Conservation (phyloP, 1,140 invertebrate genomes). For the Aphaenogaster rudis region DNA sequence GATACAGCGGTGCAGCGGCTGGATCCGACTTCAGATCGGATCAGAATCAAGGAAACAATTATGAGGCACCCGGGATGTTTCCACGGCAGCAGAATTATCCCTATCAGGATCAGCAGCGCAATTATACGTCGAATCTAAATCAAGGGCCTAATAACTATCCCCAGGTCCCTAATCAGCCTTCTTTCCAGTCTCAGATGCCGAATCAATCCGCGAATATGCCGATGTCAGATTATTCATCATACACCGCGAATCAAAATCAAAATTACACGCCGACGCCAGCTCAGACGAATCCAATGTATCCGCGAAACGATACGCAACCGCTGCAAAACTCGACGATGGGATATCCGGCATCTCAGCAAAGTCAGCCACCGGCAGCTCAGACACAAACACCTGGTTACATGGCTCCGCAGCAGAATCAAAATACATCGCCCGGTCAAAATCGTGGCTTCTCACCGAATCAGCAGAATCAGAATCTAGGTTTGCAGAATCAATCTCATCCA, state of each 20-base stretch:
- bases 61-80: slow-evolving; percentile 79
- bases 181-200: slow-evolving; percentile 77
- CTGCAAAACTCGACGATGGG: slow-evolving; percentile 76
- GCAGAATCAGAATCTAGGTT: slow-evolving; percentile 71
- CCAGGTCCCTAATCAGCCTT: slow-evolving; percentile 75
- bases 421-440: slow-evolving; percentile 62
- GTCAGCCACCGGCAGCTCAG: slow-evolving; percentile 70
- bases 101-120: slow-evolving; percentile 81
- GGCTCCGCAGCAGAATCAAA: slow-evolving; percentile 65
- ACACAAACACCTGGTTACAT: slow-evolving; percentile 69
- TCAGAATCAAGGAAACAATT: slow-evolving; percentile 79
- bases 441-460: slow-evolving; percentile 76
- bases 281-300: slow-evolving; percentile 74
- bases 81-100: slow-evolving; percentile 79
- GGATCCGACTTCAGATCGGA: slow-evolving; percentile 80
- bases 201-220: slow-evolving; percentile 78
- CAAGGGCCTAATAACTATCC: slow-evolving; percentile 80
- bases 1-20: slow-evolving; percentile 69
- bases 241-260: slow-evolving; percentile 79
- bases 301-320: slow-evolving; percentile 74
- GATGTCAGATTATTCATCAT: slow-evolving; percentile 80
- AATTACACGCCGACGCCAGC: slow-evolving; percentile 71
- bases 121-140: slow-evolving; percentile 79
- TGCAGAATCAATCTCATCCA: slow-evolving; percentile 76
- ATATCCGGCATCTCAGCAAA: slow-evolving; percentile 73